These are phyloP conservation scores for Phaethon lepturus DNA, from an alignment of 2,113 vertebrate genomes.

Conservation along the genomic window DNA sequence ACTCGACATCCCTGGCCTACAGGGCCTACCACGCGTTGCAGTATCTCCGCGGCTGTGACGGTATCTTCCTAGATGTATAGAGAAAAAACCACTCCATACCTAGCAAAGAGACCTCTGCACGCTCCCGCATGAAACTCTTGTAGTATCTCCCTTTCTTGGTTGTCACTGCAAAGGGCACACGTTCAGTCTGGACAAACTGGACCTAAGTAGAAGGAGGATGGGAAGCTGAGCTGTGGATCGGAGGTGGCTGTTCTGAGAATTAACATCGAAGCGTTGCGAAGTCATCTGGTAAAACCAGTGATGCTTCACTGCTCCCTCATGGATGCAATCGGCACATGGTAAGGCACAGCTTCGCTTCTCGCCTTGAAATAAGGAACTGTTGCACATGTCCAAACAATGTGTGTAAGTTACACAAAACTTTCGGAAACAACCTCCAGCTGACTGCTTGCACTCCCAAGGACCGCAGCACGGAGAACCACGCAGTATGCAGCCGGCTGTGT, in stretches of 20 bases:
- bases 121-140: not conserved
- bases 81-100: accelerated
- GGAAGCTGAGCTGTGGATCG: not conserved
- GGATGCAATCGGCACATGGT: not conserved
- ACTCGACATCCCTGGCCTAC: not conserved
- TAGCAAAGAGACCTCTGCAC: not conserved
- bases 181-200: not conserved
- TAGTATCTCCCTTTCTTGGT: not conserved
- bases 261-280: not conserved
- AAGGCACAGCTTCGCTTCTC: not conserved
- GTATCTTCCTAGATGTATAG: not conserved
- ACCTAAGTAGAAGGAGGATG: not conserved
- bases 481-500: not conserved
- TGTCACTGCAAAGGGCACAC: not conserved
- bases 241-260: not conserved
- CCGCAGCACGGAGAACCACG: accelerated
- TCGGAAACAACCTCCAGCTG: not conserved
- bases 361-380: not conserved
- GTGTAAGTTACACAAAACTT: not conserved
- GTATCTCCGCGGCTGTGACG: accelerated
- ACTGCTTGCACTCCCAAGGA: not conserved
- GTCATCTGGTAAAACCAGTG: not conserved
- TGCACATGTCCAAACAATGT: not conserved
- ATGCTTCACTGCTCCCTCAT: not conserved
- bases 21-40: not conserved